Evolutionary conservation across 2,888 invertebrate genomes (phyloP).

Genomic region (Pherbina coryleti): DNA sequence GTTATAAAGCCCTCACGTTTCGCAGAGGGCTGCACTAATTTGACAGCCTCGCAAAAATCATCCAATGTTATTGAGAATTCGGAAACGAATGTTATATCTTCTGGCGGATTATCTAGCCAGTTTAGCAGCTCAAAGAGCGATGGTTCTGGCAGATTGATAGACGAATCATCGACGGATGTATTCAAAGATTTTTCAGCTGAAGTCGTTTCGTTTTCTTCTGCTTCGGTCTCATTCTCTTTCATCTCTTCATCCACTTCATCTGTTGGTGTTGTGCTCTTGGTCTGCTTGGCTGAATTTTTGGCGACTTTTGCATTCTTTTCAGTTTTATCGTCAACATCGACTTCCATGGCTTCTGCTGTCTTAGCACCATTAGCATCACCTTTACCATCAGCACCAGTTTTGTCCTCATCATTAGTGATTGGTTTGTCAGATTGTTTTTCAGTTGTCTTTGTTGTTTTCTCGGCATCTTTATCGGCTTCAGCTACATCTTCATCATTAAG

Average conservation of each 20-base stretch:
- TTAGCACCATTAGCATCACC: conserved; percentile 26
- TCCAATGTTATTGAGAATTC: conserved; percentile 78
- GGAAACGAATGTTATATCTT: conserved; percentile 76
- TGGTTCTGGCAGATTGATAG: conserved; percentile 55
- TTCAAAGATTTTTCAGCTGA: conserved; percentile 52
- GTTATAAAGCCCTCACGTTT: conserved; percentile 98
- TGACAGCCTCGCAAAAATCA: conserved; percentile 84
- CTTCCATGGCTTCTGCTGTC: conserved; percentile 43
- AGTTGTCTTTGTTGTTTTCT: conserved; percentile 48
- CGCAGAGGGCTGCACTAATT: conserved; percentile 90
- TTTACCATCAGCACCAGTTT: neutral
- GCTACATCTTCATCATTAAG: conserved; percentile 30
- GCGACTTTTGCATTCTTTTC: conserved; percentile 42
- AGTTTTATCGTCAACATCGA: conserved; percentile 47
- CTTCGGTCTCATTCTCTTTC: conserved; percentile 22
- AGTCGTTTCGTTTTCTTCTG: conserved; percentile 2
- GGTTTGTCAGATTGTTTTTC: neutral
- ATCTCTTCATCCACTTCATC: conserved; percentile 22
- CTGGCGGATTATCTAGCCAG: conserved; percentile 77
- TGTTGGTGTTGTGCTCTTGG: neutral
- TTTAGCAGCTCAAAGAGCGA: conserved; percentile 74
- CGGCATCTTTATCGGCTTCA: conserved; percentile 44
- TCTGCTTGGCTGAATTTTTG: neutral
- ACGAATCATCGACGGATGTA: neutral
- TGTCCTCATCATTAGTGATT: neutral